Conservation (phyloP, 2,113 vertebrate species). For the Cranoglanis bouderius region DNA sequence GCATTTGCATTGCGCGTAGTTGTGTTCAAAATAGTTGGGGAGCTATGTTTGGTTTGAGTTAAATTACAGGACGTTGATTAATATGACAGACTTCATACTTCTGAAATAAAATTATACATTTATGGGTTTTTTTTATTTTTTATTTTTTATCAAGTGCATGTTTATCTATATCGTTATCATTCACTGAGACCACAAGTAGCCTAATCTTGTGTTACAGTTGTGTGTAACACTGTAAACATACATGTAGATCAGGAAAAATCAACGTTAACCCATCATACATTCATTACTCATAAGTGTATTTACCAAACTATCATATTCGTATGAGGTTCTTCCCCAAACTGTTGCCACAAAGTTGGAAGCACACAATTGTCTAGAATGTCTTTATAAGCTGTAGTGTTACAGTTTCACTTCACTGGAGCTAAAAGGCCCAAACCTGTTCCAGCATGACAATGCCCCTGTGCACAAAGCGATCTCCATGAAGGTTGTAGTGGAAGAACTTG, state of each 20-base stretch:
- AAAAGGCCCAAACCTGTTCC: neutral
- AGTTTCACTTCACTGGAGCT: neutral
- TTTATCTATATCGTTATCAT: no score
- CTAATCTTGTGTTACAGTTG: no score
- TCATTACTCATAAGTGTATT: neutral
- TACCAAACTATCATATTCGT: neutral
- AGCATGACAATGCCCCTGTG: neutral
- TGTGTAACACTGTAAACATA: neutral
- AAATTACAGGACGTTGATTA: neutral
- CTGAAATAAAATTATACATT: neutral
- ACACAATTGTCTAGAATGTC: neutral
- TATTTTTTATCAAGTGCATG: neutral
- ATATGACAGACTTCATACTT: neutral
- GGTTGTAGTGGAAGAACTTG: neutral
- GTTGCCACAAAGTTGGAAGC: no score
- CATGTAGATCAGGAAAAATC: neutral
- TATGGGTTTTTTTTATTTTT: neutral
- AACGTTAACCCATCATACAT: neutral
- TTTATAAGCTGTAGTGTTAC: neutral
- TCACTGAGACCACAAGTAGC: neutral
- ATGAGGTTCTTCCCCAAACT: neutral
- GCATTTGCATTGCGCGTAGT: neutral
- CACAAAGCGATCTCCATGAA: no score
- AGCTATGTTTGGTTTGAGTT: neutral
- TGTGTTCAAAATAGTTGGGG: neutral